These are phyloP conservation scores for Oostethus manadensis DNA, from an alignment of 2,113 vertebrate species.

Conservation along the genomic window DNA sequence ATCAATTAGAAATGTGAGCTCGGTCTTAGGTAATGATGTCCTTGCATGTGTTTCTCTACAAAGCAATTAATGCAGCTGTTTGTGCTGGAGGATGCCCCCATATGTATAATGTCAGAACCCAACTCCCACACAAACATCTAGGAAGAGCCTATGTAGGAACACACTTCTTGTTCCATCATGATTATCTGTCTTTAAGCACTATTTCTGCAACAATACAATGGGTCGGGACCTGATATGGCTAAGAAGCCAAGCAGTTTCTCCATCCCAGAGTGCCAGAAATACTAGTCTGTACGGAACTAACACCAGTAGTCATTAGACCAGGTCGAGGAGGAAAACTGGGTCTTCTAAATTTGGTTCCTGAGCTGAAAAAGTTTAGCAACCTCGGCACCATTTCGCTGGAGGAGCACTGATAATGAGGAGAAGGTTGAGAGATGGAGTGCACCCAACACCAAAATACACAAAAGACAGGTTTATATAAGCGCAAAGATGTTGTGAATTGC, in stretches of 20 bases:
- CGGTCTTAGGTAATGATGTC: constrained; percentile 65
- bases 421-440: constrained; percentile 43
- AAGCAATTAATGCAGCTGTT: constrained; percentile 62
- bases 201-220: constrained; percentile 5
- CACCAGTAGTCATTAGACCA: constrained; percentile 50
- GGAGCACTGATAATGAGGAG: constrained; percentile 60
- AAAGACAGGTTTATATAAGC: constrained; percentile 35
- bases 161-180: constrained; percentile 11
- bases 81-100: constrained; percentile 45
- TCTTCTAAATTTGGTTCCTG: constrained; percentile 56
- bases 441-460: constrained; percentile 23
- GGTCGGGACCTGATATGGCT: constrained; percentile 36
- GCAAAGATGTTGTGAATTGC: constrained; percentile 35
- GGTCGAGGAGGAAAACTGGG: constrained; percentile 28
- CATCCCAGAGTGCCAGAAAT: constrained; percentile 27
- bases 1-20: constrained; percentile 60
- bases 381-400: constrained; percentile 41
- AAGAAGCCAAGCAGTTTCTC: constrained; percentile 13
- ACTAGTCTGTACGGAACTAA: constrained; percentile 21
- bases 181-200: constrained; percentile 28
- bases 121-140: constrained; percentile 46
- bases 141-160: constrained; percentile 24
- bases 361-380: constrained; percentile 52
- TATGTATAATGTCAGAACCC: constrained; percentile 44
- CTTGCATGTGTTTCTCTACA: constrained; percentile 54